Evolutionary conservation across 2,888 invertebrate species (phyloP).

Genomic region (Sesia bembeciformis): DNA sequence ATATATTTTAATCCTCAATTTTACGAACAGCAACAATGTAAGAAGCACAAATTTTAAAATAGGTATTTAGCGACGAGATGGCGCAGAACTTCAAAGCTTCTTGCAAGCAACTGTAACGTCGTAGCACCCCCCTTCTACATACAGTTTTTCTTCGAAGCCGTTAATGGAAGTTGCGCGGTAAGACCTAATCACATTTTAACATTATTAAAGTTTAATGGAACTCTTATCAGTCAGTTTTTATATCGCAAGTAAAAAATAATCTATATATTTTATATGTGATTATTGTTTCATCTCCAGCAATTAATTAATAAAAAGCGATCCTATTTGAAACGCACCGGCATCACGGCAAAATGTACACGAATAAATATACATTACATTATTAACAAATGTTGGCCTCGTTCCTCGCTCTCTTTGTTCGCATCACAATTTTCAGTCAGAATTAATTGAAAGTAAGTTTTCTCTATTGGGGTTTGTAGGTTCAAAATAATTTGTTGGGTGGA

Average conservation of each 20-base stretch:
- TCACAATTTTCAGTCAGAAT: constrained; percentile 50
- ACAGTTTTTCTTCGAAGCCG: too few relatives aligned
- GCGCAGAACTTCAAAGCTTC: too few relatives aligned
- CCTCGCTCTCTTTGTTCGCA: constrained; percentile 72
- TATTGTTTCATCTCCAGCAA: not conserved
- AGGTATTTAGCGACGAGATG: too few relatives aligned
- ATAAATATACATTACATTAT: constrained; percentile 74
- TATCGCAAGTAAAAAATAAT: not conserved
- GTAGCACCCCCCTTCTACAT: too few relatives aligned
- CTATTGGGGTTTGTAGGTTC: constrained; percentile 50
- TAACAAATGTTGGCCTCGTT: constrained; percentile 73
- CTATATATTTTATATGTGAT: not conserved
- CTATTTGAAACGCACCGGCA: not conserved
- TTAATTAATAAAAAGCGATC: not conserved
- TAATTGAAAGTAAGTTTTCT: constrained; percentile 63
- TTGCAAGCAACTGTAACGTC: too few relatives aligned
- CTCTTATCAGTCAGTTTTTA: too few relatives aligned
- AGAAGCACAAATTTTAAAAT: too few relatives aligned
- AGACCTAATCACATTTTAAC: too few relatives aligned
- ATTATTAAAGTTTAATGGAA: too few relatives aligned
- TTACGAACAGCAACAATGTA: too few relatives aligned
- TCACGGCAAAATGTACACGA: constrained; percentile 41
- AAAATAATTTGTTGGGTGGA: constrained; percentile 54
- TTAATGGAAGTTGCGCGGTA: too few relatives aligned
- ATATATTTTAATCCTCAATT: too few relatives aligned